Percentiles rank a stretch among this genome's conserved stretches.
phyloP scores from a whole-genome alignment of 2,113 vertebrate species.

The Platysteira castanea region DNA sequence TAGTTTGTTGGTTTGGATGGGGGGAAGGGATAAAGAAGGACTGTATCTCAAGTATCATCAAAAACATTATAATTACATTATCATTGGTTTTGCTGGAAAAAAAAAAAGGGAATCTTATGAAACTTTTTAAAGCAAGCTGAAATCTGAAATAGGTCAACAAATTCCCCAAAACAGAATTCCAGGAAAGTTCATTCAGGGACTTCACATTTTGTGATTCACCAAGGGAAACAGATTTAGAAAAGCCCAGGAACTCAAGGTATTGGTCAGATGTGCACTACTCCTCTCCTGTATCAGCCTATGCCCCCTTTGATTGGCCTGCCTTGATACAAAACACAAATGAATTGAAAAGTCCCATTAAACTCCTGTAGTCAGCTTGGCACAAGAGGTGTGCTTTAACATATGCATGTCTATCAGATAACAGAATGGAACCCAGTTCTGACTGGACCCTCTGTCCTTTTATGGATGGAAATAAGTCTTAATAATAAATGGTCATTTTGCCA shows the following conservation, averaged over 20 bases:
- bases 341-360: neutral
- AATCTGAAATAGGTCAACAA: neutral
- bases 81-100: neutral
- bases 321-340: neutral
- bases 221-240: neutral
- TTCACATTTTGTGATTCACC: neutral
- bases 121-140: neutral
- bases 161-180: neutral
- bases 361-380: neutral
- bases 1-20: neutral
- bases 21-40: neutral
- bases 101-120: neutral
- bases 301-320: neutral
- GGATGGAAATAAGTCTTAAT: neutral
- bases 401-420: neutral
- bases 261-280: neutral
- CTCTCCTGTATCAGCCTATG: neutral
- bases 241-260: neutral
- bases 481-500: neutral
- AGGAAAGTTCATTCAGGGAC: neutral
- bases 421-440: neutral
- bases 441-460: neutral
- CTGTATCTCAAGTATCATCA: neutral
- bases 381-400: neutral
- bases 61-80: neutral